phyloP scores from a whole-genome alignment of 1,140 invertebrate genomes.

The Diachasma alloeum region DNA sequence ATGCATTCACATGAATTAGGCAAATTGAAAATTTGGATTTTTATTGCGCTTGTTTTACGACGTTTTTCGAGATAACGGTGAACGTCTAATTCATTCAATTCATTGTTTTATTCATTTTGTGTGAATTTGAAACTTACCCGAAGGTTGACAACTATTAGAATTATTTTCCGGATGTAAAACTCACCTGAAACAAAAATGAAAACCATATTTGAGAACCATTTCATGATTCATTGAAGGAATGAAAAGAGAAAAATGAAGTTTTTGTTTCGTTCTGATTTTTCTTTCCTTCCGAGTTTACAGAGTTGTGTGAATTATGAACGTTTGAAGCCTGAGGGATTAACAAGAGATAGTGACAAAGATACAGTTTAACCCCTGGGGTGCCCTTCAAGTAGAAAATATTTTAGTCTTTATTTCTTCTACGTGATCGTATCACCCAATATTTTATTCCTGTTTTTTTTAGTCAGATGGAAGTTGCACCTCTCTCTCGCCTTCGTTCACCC shows the following conservation, averaged over 20 bases:
- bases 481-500: not conserved
- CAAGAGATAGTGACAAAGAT: slow-evolving; percentile 4
- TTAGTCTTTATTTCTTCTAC: slow-evolving; percentile 28
- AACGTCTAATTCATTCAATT: not conserved
- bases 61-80: not conserved
- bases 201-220: not conserved
- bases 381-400: slow-evolving; percentile 45
- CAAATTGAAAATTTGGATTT: slow-evolving; percentile 10
- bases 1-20: slow-evolving; percentile 14
- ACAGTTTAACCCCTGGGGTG: slow-evolving; percentile 37
- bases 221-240: not conserved
- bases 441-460: slow-evolving; percentile 1
- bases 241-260: not conserved
- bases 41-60: slow-evolving; percentile 9
- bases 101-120: not conserved
- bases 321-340: not conserved
- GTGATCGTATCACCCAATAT: not conserved
- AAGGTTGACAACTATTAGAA: not conserved
- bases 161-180: not conserved
- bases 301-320: not conserved
- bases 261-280: not conserved
- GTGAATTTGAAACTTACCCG: not conserved
- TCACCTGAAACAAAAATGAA: slow-evolving; percentile 3
- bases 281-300: not conserved
- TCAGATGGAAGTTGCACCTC: not conserved